These are phyloP conservation scores for Pristis pectinata DNA, from an alignment of 2,797 vertebrate species.

Conservation along the genomic window DNA sequence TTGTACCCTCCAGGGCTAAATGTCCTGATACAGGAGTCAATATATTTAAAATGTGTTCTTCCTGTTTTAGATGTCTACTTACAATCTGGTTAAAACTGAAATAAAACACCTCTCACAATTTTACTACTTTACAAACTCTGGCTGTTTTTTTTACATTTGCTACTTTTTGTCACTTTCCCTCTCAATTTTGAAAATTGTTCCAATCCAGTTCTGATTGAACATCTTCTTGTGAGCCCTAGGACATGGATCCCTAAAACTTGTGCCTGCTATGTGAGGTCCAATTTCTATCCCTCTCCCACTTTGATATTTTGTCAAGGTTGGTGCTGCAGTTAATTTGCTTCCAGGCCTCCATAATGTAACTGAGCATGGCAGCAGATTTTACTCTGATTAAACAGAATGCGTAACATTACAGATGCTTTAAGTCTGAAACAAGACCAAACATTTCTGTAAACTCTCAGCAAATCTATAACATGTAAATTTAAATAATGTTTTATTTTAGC, in stretches of 20 bases:
- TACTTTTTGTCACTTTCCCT: too few relatives aligned
- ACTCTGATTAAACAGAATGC: not conserved
- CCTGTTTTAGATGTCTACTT: not conserved
- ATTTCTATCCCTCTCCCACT: not conserved
- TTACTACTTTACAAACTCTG: too few relatives aligned
- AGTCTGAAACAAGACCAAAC: not conserved
- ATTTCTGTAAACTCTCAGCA: not conserved
- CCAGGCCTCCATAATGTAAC: not conserved
- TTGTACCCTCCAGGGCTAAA: too few relatives aligned
- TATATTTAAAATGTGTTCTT: too few relatives aligned
- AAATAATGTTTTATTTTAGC: not conserved
- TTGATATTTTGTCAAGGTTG: not conserved
- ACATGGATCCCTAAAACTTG: not conserved
- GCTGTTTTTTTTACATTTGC: too few relatives aligned
- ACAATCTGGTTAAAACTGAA: too few relatives aligned
- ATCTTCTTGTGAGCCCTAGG: too few relatives aligned
- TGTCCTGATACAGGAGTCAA: not conserved
- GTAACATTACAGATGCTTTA: not conserved
- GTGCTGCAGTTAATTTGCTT: not conserved
- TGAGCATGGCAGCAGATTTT: not conserved
- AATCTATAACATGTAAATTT: not conserved
- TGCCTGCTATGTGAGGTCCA: not conserved
- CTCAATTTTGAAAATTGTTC: not conserved
- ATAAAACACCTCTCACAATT: too few relatives aligned
- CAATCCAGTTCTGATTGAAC: not conserved